Evolutionary conservation across 2,888 invertebrate species (phyloP).

Genomic region (Melinaea menophilus): DNA sequence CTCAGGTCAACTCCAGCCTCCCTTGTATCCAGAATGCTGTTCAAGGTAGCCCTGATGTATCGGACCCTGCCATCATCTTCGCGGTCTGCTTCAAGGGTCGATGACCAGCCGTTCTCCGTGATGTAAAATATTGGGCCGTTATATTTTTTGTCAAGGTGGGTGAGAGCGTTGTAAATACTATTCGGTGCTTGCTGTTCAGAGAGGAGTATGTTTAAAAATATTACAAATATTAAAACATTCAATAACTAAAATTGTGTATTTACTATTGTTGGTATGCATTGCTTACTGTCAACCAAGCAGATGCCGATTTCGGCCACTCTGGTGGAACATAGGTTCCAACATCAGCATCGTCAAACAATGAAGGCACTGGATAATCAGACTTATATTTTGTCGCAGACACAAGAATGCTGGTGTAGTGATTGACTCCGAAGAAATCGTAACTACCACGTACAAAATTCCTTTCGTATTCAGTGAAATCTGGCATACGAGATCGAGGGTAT

Average conservation of each 20-base stretch:
- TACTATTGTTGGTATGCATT: too few species aligned
- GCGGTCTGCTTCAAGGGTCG: slow-evolving; percentile 41
- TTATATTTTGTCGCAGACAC: slow-evolving; percentile 44
- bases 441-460: slow-evolving; percentile 47
- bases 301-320: slow-evolving; percentile 48
- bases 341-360: slow-evolving; percentile 43
- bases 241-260: background rate
- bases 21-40: slow-evolving; percentile 58
- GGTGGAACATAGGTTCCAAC: slow-evolving; percentile 34
- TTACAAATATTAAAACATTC: background rate
- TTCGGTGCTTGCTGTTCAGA: slow-evolving; percentile 71
- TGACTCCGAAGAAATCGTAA: slow-evolving; percentile 75
- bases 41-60: slow-evolving; percentile 63
- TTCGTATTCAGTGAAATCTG: slow-evolving; percentile 46
- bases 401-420: slow-evolving; percentile 79
- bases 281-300: slow-evolving; percentile 51
- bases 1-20: slow-evolving; percentile 39
- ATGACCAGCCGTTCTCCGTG: slow-evolving; percentile 80
- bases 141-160: slow-evolving; percentile 66
- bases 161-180: slow-evolving; percentile 76
- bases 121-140: slow-evolving; percentile 75
- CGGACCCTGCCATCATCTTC: slow-evolving; percentile 65
- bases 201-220: slow-evolving; percentile 7
- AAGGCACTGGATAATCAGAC: slow-evolving; percentile 38
- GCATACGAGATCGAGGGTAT: slow-evolving; percentile 45